A percentile compares a stretch with the other conserved stretches of the same genome.
phyloP scores from a whole-genome alignment of 1,140 invertebrate species.

The Drosophila ananassae region DNA sequence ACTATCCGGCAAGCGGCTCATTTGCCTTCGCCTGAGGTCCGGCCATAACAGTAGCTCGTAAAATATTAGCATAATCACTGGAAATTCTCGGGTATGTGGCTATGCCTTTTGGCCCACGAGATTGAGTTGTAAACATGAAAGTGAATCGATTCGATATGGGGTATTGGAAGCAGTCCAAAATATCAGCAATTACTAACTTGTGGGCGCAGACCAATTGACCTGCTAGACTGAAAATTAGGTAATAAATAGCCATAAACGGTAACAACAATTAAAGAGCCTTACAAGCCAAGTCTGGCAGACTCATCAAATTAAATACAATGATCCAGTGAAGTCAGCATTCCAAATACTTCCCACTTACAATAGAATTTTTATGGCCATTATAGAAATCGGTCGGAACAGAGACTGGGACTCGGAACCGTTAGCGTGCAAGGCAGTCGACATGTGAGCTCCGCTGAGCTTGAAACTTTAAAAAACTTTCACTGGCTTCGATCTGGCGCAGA shows the following conservation, averaged over 20 bases:
- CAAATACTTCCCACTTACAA: conserved; percentile 27
- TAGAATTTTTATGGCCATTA: conserved; percentile 57
- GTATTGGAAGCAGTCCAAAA: conserved; percentile 51
- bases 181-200: conserved; percentile 6
- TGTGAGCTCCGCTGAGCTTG: conserved; percentile 39
- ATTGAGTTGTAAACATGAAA: conserved; percentile 58
- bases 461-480: conserved; percentile 77
- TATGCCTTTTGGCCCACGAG: conserved; percentile 1
- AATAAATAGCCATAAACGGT: neutral
- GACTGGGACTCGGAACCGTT: conserved; percentile 58
- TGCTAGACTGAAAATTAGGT: neutral
- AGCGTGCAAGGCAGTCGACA: conserved; percentile 20
- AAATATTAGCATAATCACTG: conserved; percentile 74
- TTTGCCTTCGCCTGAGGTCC: conserved; percentile 35
- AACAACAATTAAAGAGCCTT: neutral
- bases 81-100: conserved; percentile 41
- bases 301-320: conserved; percentile 31
- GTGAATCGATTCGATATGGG: conserved; percentile 20
- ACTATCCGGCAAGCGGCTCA: conserved; percentile 34
- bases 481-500: conserved; percentile 67
- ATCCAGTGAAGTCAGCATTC: conserved; percentile 30
- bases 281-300: no score
- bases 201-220: conserved; percentile 1
- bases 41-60: conserved; percentile 70
- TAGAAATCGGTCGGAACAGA: conserved; percentile 47